A percentile compares a stretch with the other conserved stretches of the same genome.
Evolutionary conservation across 2,113 vertebrate species (phyloP).

Genomic region (Craseonycteris thonglongyai): DNA sequence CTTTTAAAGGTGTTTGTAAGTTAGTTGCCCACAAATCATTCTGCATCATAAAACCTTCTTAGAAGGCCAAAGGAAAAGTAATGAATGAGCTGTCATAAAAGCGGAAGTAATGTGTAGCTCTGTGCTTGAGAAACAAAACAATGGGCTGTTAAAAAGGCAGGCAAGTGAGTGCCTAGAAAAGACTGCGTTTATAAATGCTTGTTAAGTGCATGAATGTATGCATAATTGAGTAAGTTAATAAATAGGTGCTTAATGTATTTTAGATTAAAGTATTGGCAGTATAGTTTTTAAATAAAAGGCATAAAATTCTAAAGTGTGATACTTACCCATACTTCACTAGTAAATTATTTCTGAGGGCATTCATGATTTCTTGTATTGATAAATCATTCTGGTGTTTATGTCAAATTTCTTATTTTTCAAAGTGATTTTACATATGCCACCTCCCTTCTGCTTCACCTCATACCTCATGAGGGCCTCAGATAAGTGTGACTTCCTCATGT

Average conservation of each 20-base stretch:
- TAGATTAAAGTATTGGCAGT: background rate
- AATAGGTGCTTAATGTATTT: background rate
- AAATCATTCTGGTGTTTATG: background rate
- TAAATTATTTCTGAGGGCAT: background rate
- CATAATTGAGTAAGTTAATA: background rate
- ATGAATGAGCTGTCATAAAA: background rate
- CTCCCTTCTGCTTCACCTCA: background rate
- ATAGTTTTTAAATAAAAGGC: background rate
- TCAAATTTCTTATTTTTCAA: background rate
- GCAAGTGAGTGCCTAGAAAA: background rate
- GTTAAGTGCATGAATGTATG: background rate
- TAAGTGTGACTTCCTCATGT: background rate
- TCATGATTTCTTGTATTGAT: background rate
- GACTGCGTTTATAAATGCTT: background rate
- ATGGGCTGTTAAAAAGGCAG: accelerated
- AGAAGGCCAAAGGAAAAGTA: background rate
- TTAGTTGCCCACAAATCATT: background rate
- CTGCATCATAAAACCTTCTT: background rate
- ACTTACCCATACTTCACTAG: background rate
- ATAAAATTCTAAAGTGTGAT: background rate
- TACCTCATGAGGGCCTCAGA: background rate
- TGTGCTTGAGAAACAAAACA: background rate
- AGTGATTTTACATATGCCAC: background rate
- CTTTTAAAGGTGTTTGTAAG: background rate
- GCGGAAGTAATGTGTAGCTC: background rate